Evolutionary conservation across 2,888 invertebrate genomes (phyloP).

Genomic region (Orthosia incerta): DNA sequence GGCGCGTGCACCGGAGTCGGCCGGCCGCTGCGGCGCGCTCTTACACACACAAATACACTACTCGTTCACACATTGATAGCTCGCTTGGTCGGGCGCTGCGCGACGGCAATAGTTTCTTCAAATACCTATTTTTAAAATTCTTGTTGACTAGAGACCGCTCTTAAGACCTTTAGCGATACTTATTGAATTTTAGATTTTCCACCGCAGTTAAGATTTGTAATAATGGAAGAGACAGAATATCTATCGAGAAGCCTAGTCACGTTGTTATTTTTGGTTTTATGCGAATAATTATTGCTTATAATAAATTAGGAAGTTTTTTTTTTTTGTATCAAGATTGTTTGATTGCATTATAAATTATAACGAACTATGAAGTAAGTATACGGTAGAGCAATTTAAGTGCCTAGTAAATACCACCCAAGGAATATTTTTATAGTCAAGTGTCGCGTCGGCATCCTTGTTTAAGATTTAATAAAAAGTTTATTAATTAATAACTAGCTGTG

Average conservation of each 20-base stretch:
- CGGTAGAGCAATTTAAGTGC: not conserved
- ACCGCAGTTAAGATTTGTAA: constrained; percentile 24
- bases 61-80: too few species aligned
- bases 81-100: too few species aligned
- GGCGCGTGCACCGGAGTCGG: too few species aligned
- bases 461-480: constrained; percentile 35
- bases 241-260: not conserved
- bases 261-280: not conserved
- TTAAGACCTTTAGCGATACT: constrained; percentile 48
- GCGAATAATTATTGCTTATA: not conserved
- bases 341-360: constrained; percentile 16
- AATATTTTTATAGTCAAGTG: constrained; percentile 25
- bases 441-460: constrained; percentile 4
- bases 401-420: constrained; percentile 29
- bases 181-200: constrained; percentile 59
- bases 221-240: not conserved
- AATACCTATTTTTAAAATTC: too few species aligned
- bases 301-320: not conserved
- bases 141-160: too few species aligned
- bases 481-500: not conserved
- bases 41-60: too few species aligned
- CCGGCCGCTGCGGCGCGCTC: too few species aligned
- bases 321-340: constrained; percentile 23
- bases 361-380: constrained; percentile 8
- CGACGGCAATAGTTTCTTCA: too few species aligned